Evolutionary conservation across 2,797 vertebrate species (phyloP).

Genomic region (Sebastes steindachneri): DNA sequence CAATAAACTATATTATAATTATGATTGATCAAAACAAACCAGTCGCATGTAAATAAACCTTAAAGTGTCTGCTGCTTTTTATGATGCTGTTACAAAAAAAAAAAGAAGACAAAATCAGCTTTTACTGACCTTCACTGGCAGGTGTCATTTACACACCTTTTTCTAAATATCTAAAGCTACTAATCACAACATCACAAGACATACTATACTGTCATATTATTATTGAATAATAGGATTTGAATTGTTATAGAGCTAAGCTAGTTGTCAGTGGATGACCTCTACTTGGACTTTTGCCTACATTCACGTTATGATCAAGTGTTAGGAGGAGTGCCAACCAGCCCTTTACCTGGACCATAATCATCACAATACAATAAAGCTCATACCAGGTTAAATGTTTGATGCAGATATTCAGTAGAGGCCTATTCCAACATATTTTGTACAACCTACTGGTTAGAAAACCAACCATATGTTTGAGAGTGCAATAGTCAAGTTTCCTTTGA

Average conservation of each 20-base stretch:
- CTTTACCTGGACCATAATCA: not conserved
- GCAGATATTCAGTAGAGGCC: not conserved
- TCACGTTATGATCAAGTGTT: not conserved
- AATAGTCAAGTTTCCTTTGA: not conserved
- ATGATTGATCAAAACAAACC: not conserved
- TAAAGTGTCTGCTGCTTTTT: not conserved
- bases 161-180: not conserved
- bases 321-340: not conserved
- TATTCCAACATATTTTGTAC: not conserved
- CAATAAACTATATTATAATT: not conserved
- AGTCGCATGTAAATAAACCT: not conserved
- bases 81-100: not conserved
- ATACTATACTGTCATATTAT: too few species aligned
- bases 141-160: conserved; percentile 28
- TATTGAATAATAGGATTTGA: not conserved
- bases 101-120: not conserved
- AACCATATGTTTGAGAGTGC: not conserved
- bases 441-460: not conserved
- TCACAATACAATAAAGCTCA: rapidly evolving
- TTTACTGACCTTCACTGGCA: conserved; percentile 66
- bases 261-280: conserved; percentile 65
- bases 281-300: conserved; percentile 67
- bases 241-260: not conserved
- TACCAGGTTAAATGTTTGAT: not conserved
- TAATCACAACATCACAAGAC: not conserved